phyloP scores from a whole-genome alignment of 2,797 vertebrate species.

The Bradypodion pumilum region DNA sequence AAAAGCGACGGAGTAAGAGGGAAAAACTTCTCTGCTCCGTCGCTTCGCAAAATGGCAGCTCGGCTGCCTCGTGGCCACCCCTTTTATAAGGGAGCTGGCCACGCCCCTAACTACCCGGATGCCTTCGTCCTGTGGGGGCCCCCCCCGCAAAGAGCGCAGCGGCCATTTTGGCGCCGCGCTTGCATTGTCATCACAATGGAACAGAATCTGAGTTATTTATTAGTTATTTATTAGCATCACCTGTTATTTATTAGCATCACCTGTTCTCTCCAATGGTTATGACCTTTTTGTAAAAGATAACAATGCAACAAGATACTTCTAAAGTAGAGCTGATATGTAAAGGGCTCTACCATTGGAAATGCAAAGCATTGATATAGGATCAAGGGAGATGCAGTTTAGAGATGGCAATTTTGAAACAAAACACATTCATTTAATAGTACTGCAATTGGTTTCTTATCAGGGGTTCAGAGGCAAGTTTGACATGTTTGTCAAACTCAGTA shows the following conservation, averaged over 20 bases:
- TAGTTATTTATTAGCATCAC: too few relatives aligned
- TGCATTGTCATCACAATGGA: slow-evolving; percentile 53
- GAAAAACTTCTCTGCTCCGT: too few relatives aligned
- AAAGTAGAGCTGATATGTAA: slow-evolving; percentile 41
- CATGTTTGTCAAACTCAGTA: slow-evolving; percentile 59
- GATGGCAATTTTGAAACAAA: slow-evolving; percentile 70
- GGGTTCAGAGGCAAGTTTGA: slow-evolving; percentile 67
- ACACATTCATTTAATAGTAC: slow-evolving; percentile 72
- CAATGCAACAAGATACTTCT: slow-evolving; percentile 53
- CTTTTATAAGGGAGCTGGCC: too few relatives aligned
- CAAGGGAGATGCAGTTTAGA: slow-evolving; percentile 69
- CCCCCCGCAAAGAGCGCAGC: too few relatives aligned
- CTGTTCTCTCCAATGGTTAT: slow-evolving; percentile 52
- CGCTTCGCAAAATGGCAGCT: too few relatives aligned
- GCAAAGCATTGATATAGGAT: slow-evolving; percentile 73
- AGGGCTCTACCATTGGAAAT: slow-evolving; percentile 58
- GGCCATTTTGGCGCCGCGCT: too few relatives aligned
- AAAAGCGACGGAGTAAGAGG: too few relatives aligned
- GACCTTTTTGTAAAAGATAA: slow-evolving; percentile 48
- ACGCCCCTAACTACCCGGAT: too few relatives aligned
- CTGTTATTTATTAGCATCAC: slow-evolving; percentile 59
- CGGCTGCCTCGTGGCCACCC: too few relatives aligned
- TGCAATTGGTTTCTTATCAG: slow-evolving; percentile 80
- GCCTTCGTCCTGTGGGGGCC: too few relatives aligned
- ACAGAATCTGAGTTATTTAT: slow-evolving; percentile 56